Percentiles rank a stretch among this genome's conserved stretches.
Conservation (phyloP, 2,797 vertebrate species). For the Spatula clypeata region DNA sequence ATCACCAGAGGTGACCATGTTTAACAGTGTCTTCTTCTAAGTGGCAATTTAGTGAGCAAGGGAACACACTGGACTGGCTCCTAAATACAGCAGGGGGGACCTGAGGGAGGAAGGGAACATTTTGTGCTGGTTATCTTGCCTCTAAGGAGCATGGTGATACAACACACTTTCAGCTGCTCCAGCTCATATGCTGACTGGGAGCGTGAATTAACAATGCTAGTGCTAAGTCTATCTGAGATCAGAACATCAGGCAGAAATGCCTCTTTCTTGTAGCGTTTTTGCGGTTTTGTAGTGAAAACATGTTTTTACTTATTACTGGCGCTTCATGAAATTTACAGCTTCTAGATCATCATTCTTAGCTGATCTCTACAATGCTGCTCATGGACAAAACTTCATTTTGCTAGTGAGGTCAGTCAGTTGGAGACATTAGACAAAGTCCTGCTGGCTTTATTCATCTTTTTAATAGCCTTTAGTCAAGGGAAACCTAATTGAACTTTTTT, state of each 20-base stretch:
- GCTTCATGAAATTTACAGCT: neutral
- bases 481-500: neutral
- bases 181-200: neutral
- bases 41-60: conserved; percentile 34
- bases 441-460: neutral
- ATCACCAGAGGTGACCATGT: conserved; percentile 16
- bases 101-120: neutral
- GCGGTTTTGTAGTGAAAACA: neutral
- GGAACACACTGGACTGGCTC: neutral
- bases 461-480: neutral
- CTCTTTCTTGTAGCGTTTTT: neutral
- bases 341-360: neutral
- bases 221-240: neutral
- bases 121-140: neutral
- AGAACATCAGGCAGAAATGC: neutral
- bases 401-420: neutral
- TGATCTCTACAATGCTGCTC: neutral
- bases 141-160: neutral
- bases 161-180: neutral
- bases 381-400: neutral
- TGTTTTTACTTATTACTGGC: neutral
- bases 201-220: neutral
- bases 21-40: conserved; percentile 28
- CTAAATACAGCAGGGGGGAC: neutral
- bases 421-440: fast-evolving